These are phyloP conservation scores for Pilophorus perplexus DNA, from an alignment of 2,888 invertebrate genomes.

Conservation along the genomic window DNA sequence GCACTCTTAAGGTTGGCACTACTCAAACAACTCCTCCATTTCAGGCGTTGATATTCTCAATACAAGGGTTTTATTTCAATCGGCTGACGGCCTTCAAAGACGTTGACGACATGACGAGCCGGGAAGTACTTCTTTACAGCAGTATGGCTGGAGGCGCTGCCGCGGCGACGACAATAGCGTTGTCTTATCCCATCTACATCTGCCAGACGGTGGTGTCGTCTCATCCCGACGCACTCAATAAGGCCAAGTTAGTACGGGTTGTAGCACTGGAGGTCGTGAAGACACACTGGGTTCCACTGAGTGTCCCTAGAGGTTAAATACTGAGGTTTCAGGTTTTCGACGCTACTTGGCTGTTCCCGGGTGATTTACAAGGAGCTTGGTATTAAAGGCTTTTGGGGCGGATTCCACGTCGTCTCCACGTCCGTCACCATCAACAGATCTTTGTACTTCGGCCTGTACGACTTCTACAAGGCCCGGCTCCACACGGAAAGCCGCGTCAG, in stretches of 20 bases:
- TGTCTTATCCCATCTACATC: constrained; percentile 9
- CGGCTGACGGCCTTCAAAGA: background rate
- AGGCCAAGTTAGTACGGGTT: constrained; percentile 4
- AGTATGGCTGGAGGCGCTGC: background rate
- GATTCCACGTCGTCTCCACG: background rate
- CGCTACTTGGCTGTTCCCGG: background rate
- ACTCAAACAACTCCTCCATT: background rate
- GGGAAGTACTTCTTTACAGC: constrained; percentile 10
- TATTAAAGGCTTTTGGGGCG: background rate
- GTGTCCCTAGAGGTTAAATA: background rate
- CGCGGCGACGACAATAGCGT: constrained; percentile 1
- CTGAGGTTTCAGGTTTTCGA: background rate
- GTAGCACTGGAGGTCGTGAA: background rate
- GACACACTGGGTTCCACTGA: no score
- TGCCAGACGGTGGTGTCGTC: constrained; percentile 26
- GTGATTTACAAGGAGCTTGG: background rate
- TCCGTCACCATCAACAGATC: constrained; percentile 23
- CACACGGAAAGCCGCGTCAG: background rate
- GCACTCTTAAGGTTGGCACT: background rate
- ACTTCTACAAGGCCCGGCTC: constrained; percentile 11
- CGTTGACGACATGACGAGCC: background rate
- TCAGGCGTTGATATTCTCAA: constrained; percentile 6
- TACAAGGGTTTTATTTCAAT: constrained; percentile 13
- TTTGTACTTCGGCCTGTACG: constrained; percentile 14
- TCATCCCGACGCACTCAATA: background rate